These are phyloP conservation scores for Chaetops frenatus DNA, from an alignment of 2,113 vertebrate genomes.

Conservation along the genomic window DNA sequence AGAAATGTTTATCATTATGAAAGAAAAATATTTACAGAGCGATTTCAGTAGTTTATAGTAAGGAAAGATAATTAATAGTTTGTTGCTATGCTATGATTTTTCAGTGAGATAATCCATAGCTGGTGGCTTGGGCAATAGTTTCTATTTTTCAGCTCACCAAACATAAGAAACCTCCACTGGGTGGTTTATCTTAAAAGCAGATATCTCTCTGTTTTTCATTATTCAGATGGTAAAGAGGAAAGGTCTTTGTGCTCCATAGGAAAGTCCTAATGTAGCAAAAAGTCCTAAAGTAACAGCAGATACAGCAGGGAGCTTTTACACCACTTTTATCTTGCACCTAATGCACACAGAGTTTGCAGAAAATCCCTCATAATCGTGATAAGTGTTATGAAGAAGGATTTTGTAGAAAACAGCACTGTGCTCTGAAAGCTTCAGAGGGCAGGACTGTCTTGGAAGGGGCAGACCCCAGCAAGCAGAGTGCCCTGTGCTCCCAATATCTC, in stretches of 20 bases:
- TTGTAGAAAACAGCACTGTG: not conserved
- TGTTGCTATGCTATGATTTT: slow-evolving; percentile 47
- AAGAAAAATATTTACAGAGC: slow-evolving; percentile 50
- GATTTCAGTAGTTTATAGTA: slow-evolving; percentile 50
- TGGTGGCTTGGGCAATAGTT: not conserved
- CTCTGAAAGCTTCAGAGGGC: not conserved
- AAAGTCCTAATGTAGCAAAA: not conserved
- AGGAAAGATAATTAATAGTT: slow-evolving; percentile 44
- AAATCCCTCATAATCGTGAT: not conserved
- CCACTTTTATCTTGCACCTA: not conserved
- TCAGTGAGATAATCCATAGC: slow-evolving; percentile 32
- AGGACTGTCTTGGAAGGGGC: not conserved
- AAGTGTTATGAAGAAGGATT: not conserved
- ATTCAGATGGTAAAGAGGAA: not conserved
- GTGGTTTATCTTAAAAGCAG: slow-evolving; percentile 1
- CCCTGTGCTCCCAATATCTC: not conserved
- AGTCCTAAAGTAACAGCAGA: not conserved
- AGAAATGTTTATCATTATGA: slow-evolving; percentile 48
- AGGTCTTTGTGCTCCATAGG: not conserved
- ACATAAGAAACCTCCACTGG: not conserved
- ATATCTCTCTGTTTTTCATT: not conserved
- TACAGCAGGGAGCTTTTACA: not conserved
- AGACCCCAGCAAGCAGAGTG: not conserved
- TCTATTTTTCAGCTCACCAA: not conserved
- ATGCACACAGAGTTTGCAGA: not conserved